phyloP scores from a whole-genome alignment of 2,113 vertebrate genomes.

The Prochilodus magdalenae region DNA sequence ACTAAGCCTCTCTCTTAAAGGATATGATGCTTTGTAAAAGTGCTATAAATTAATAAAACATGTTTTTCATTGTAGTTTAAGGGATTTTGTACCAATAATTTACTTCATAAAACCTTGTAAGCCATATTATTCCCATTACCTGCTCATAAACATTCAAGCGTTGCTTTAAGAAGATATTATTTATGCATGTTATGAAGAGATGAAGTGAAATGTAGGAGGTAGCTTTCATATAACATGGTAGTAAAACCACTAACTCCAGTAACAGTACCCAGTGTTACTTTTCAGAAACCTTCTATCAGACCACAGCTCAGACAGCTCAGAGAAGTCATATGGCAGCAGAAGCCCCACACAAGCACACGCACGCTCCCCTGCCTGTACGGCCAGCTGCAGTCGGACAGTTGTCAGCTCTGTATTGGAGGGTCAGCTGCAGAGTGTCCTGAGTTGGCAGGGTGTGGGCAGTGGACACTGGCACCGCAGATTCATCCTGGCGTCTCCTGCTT shows the following conservation, averaged over 20 bases:
- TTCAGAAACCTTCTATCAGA: background rate
- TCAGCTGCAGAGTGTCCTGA: background rate
- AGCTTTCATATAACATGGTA: too few relatives aligned
- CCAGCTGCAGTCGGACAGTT: background rate
- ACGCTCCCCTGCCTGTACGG: background rate
- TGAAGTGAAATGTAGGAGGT: too few relatives aligned
- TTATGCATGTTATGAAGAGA: too few relatives aligned
- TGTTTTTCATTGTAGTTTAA: too few relatives aligned
- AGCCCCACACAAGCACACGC: background rate
- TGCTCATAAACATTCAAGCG: too few relatives aligned
- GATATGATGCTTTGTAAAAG: too few relatives aligned
- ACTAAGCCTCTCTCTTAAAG: too few relatives aligned
- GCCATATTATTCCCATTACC: too few relatives aligned
- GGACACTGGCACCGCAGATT: slow-evolving; percentile 19
- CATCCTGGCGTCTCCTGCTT: slow-evolving; percentile 34
- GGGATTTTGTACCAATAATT: too few relatives aligned
- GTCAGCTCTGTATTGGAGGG: slow-evolving; percentile 24
- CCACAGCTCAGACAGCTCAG: background rate
- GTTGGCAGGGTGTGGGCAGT: slow-evolving; percentile 28
- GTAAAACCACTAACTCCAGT: background rate
- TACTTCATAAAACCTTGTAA: too few relatives aligned
- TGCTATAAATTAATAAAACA: too few relatives aligned
- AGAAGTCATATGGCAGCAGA: background rate
- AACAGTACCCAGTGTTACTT: background rate
- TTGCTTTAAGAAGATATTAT: too few relatives aligned